A percentile compares a stretch with the other conserved stretches of the same genome.
phyloP scores from a whole-genome alignment of 2,113 vertebrate genomes.

The Otus sunia region DNA sequence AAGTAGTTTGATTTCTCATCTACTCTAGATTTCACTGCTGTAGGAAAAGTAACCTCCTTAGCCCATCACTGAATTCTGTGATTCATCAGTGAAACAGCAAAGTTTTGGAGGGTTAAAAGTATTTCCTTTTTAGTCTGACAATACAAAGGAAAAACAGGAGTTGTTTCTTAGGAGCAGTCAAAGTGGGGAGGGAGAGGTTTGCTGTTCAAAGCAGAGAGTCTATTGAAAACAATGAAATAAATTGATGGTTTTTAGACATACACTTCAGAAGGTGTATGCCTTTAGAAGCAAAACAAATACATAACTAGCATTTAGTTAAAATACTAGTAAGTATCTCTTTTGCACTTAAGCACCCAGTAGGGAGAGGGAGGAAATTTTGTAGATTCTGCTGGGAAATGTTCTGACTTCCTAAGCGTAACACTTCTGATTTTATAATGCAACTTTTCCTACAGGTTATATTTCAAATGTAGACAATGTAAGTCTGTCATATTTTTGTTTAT shows the following conservation, averaged over 20 bases:
- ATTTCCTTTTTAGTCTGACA: conserved; percentile 30
- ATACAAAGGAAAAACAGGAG: not conserved
- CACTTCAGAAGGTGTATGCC: not conserved
- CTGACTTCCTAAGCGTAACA: not conserved
- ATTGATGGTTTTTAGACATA: not conserved
- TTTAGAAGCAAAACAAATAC: not conserved
- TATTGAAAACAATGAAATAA: not conserved
- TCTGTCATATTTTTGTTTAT: conserved; percentile 2
- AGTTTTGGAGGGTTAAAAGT: not conserved
- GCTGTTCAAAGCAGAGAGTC: not conserved
- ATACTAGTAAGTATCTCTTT: not conserved
- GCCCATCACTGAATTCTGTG: conserved; percentile 7
- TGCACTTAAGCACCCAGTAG: accelerated
- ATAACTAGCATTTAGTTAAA: not conserved
- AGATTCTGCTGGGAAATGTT: not conserved
- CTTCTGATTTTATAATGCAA: not conserved
- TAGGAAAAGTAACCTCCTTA: not conserved
- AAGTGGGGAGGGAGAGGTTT: not conserved
- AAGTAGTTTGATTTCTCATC: conserved; percentile 6
- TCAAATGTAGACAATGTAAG: not conserved
- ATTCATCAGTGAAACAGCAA: conserved; percentile 4
- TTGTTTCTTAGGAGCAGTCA: not conserved
- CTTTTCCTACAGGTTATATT: not conserved
- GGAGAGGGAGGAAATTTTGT: not conserved
- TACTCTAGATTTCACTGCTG: not conserved